Conservation (phyloP, 2,888 invertebrate species). For the Lithodes maja region DNA sequence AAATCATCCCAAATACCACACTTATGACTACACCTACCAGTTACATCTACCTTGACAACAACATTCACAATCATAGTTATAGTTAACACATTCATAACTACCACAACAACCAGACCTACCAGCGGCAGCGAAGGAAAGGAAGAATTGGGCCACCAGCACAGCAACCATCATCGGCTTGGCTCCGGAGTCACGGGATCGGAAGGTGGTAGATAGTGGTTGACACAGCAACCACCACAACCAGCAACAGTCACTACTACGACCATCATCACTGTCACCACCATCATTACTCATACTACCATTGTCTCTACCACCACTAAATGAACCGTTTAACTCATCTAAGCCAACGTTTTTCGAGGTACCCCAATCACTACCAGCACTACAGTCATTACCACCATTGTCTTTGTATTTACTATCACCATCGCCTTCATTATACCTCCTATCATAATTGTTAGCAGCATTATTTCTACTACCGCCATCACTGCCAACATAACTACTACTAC, state of each 20-base stretch:
- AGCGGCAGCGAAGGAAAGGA: background rate
- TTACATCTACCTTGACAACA: slow-evolving; percentile 27
- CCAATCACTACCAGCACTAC: slow-evolving; percentile 11
- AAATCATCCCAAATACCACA: background rate
- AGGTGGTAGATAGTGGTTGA: background rate
- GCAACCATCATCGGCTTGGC: background rate
- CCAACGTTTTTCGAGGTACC: background rate
- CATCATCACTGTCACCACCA: background rate
- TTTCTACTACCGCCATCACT: background rate
- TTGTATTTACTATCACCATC: background rate
- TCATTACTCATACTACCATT: background rate
- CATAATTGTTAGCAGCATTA: background rate
- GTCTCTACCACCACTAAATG: background rate
- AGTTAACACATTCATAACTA: background rate
- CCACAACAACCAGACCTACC: background rate
- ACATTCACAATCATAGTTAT: background rate
- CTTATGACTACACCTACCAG: slow-evolving; percentile 11
- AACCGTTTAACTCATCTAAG: background rate
- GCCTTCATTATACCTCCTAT: background rate
- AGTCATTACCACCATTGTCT: background rate
- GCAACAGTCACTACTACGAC: background rate
- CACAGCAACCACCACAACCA: background rate
- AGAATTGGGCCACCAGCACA: background rate
- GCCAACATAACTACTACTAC: slow-evolving; percentile 1
- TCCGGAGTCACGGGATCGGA: background rate